Evolutionary conservation across 1,140 invertebrate genomes (phyloP).

Genomic region (Euwallacea similis): DNA sequence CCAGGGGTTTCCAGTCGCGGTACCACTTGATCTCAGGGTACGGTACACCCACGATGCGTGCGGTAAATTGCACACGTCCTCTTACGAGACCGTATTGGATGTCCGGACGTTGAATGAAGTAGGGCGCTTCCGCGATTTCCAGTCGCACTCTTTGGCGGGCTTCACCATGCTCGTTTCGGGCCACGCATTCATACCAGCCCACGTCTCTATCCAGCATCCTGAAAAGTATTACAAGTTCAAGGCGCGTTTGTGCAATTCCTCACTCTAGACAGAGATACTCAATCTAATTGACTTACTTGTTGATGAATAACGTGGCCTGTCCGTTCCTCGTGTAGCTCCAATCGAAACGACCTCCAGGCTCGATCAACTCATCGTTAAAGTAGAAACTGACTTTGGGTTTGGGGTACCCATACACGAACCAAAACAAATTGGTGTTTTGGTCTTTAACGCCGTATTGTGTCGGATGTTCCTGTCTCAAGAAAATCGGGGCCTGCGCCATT

Average conservation of each 20-base stretch:
- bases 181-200: conserved; percentile 92
- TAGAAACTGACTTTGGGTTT: conserved; percentile 88
- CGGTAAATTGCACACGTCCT: conserved; percentile 75
- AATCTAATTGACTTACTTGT: conserved; percentile 62
- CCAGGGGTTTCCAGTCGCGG: conserved; percentile 92
- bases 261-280: background rate
- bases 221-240: conserved; percentile 18
- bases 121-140: conserved; percentile 88
- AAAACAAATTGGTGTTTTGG: conserved; percentile 83
- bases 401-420: conserved; percentile 92
- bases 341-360: conserved; percentile 79
- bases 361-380: conserved; percentile 81
- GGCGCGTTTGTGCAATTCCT: background rate
- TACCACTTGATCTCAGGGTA: conserved; percentile 96
- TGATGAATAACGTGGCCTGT: conserved; percentile 83
- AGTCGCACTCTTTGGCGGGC: conserved; percentile 81
- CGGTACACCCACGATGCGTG: conserved; percentile 85
- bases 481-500: conserved; percentile 78
- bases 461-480: conserved; percentile 82
- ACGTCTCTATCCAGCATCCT: conserved; percentile 87
- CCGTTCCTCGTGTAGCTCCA: conserved; percentile 87
- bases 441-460: conserved; percentile 86
- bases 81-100: conserved; percentile 78
- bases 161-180: conserved; percentile 90
- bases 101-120: conserved; percentile 82